phyloP scores from a whole-genome alignment of 2,888 invertebrate species.

The Campoplex nolae region DNA sequence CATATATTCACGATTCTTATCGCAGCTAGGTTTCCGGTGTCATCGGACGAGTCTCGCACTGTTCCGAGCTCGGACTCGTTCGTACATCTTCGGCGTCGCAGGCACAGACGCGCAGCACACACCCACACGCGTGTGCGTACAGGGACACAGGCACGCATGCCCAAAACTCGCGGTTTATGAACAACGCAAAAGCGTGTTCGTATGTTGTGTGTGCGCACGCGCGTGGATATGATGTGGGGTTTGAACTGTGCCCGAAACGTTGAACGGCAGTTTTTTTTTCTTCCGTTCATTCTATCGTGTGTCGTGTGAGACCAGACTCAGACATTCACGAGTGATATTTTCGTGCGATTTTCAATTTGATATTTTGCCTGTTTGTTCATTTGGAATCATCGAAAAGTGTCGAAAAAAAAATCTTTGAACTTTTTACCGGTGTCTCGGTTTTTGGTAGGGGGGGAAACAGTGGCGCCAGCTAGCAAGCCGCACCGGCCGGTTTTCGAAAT shows the following conservation, averaged over 20 bases:
- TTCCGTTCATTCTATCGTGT: neutral
- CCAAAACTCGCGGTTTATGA: too few species aligned
- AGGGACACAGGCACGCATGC: too few species aligned
- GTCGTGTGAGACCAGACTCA: neutral
- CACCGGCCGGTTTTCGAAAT: neutral
- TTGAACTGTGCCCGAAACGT: neutral
- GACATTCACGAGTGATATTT: too few species aligned
- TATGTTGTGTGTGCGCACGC: neutral
- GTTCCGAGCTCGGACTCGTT: slow-evolving; percentile 33
- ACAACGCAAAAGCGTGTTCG: too few species aligned
- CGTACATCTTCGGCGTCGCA: slow-evolving; percentile 49
- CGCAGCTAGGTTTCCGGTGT: slow-evolving; percentile 32
- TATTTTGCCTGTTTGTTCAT: neutral
- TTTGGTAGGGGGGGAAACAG: neutral
- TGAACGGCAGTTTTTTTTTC: neutral
- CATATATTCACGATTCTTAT: neutral
- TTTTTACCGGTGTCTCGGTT: neutral
- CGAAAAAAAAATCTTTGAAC: neutral
- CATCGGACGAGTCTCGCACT: neutral
- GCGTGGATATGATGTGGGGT: neutral
- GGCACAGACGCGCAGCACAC: neutral
- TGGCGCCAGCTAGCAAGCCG: slow-evolving; percentile 17
- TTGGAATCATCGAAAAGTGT: neutral
- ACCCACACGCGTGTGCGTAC: neutral
- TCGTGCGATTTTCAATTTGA: neutral